A percentile compares a stretch with the other conserved stretches of the same genome.
phyloP scores from a whole-genome alignment of 2,888 invertebrate genomes.

The Tenthredo mesomela region DNA sequence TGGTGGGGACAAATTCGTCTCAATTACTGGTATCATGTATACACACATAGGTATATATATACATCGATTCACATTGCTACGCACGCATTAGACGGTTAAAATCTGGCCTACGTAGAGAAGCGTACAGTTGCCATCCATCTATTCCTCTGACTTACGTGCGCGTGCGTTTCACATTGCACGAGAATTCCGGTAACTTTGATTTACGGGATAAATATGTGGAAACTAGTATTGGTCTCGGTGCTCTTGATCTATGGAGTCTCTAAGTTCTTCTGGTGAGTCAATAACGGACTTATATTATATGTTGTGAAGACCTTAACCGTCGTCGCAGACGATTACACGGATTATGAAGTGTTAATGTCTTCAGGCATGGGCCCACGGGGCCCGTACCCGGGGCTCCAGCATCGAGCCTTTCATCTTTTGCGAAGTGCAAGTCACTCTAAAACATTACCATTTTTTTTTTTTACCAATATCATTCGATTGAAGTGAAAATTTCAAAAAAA shows the following conservation, averaged over 20 bases:
- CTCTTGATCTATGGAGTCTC: constrained; percentile 53
- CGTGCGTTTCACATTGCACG: background rate
- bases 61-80: background rate
- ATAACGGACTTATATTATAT: background rate
- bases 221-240: constrained; percentile 57
- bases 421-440: too few relatives aligned
- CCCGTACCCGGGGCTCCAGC: too few relatives aligned
- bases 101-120: background rate
- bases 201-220: constrained; percentile 60
- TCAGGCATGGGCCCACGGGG: too few relatives aligned
- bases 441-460: too few relatives aligned
- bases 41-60: background rate
- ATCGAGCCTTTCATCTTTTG: too few relatives aligned
- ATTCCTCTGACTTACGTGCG: background rate
- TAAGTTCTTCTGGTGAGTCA: constrained; percentile 55
- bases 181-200: background rate
- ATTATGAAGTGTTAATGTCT: too few relatives aligned
- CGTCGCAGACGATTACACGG: background rate
- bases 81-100: background rate
- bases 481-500: too few relatives aligned
- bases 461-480: too few relatives aligned
- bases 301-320: background rate
- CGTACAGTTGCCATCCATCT: background rate
- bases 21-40: background rate
- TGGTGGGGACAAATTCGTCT: background rate